phyloP scores from a whole-genome alignment of 2,888 invertebrate genomes.

The Parthenolecanium corni region DNA sequence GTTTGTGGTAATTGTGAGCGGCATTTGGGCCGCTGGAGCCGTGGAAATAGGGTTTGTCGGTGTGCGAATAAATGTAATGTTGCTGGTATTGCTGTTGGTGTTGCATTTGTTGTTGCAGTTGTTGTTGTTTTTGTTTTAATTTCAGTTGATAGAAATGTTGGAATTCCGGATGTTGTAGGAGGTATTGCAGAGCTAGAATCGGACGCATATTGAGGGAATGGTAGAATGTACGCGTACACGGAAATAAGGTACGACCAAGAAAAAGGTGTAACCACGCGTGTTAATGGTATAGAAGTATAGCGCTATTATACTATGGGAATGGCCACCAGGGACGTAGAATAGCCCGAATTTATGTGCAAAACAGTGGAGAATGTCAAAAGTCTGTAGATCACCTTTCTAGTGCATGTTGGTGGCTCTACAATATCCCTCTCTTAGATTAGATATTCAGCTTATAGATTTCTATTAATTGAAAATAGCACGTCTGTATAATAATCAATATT shows the following conservation, averaged over 20 bases:
- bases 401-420: too few relatives aligned
- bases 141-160: conserved; percentile 30
- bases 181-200: conserved; percentile 32
- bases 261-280: background rate
- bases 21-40: background rate
- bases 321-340: too few relatives aligned
- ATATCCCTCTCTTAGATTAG: too few relatives aligned
- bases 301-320: too few relatives aligned
- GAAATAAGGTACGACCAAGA: background rate
- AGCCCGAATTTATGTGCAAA: too few relatives aligned
- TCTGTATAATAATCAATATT: too few relatives aligned
- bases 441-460: too few relatives aligned
- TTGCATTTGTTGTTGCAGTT: conserved; percentile 32
- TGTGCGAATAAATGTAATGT: conserved; percentile 32
- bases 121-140: conserved; percentile 31
- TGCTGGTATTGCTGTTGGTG: conserved; percentile 30
- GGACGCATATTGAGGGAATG: background rate
- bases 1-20: conserved; percentile 14
- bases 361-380: too few relatives aligned
- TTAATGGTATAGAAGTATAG: too few relatives aligned
- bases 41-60: conserved; percentile 18
- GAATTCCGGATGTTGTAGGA: conserved; percentile 33
- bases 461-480: too few relatives aligned
- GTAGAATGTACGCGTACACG: background rate
- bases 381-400: too few relatives aligned